Percentiles rank a stretch among this genome's conserved stretches.
These are phyloP conservation scores for Macrotus californicus DNA, from an alignment of 2,113 vertebrate species.

Conservation along the genomic window DNA sequence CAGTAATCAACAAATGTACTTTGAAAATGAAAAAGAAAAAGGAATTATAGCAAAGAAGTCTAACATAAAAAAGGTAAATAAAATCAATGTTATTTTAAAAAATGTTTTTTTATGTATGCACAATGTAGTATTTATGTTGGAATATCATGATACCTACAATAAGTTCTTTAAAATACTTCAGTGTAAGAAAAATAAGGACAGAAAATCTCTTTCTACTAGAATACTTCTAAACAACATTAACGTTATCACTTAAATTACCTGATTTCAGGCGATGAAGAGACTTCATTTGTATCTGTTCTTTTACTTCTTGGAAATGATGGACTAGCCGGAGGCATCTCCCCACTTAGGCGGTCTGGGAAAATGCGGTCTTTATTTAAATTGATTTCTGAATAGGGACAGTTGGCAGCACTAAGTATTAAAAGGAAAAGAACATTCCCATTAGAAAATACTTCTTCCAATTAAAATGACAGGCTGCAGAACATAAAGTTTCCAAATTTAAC, in stretches of 20 bases:
- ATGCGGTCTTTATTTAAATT: constrained; percentile 87
- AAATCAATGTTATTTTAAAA: background rate
- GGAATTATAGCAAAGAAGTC: background rate
- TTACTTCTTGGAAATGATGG: constrained; percentile 76
- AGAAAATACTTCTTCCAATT: constrained; percentile 10
- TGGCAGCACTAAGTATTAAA: constrained; percentile 79
- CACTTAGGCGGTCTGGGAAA: constrained; percentile 86
- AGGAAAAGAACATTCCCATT: constrained; percentile 51
- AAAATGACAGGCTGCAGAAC: background rate
- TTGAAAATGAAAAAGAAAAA: background rate
- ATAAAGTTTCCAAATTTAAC: background rate
- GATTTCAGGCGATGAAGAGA: constrained; percentile 73
- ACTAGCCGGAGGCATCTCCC: constrained; percentile 81
- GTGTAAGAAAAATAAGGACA: background rate
- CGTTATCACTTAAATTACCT: constrained; percentile 76
- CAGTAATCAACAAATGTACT: background rate
- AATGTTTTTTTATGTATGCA: background rate
- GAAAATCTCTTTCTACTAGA: background rate
- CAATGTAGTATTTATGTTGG: background rate
- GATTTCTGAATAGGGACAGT: constrained; percentile 88
- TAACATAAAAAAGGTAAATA: background rate
- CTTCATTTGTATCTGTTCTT: constrained; percentile 78
- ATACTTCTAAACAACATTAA: background rate
- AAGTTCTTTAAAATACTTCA: background rate
- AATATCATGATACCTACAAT: background rate